Base-by-base conservation (phyloP, 2,113 vertebrate genomes). In the Muscicapa adusta region DNA sequence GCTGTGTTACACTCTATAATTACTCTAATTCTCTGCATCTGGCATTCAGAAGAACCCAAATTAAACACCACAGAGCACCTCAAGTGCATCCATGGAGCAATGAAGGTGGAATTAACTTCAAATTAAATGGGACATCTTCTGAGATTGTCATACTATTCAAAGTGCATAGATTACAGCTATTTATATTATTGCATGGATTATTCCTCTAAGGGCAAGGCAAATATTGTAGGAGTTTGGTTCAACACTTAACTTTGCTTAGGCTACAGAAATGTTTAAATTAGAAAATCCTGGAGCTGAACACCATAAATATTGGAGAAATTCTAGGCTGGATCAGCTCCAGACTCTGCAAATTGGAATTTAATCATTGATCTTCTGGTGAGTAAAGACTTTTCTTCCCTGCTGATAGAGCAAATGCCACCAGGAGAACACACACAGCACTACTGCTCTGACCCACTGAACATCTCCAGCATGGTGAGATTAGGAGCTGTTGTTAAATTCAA, bases 51-150 rank as follows among this genome's bases (percentile, higher is more conserved):
- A 93, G 70, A 93, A 93, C 48, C 79, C 85, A 94, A 92, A 97
- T 95, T 96, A 96, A 96, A 90, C 82, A 95, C 62, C 85, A 95
- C 87, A 72, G 65, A 96, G 91, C 65, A 92, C 89, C 95, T 97
- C 91, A 96, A 97, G 93, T 93, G 76, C 85, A 95, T 95, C 90
- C 85, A 79, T 23, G 8, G 86, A 90, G 90, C 91, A 95, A 91
- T 71, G 81, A 96, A 95, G 93, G 93, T 95, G 71, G 94, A 95
- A 97, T 97, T 96, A 97, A 92, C 88, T 94, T 86, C 83, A 95
- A 75, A 97, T 97, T 97, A 97, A 96, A 94, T 88, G 67, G 81
- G 61, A 91, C 2, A 1, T 84, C 94, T 96, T 97, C 8, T 3
- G 90, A 96, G 80, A 84, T 72, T 88, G 85, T 77, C 19, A 20